Conservation (phyloP, 2,888 invertebrate genomes). For the Diaprepes abbreviatus region DNA sequence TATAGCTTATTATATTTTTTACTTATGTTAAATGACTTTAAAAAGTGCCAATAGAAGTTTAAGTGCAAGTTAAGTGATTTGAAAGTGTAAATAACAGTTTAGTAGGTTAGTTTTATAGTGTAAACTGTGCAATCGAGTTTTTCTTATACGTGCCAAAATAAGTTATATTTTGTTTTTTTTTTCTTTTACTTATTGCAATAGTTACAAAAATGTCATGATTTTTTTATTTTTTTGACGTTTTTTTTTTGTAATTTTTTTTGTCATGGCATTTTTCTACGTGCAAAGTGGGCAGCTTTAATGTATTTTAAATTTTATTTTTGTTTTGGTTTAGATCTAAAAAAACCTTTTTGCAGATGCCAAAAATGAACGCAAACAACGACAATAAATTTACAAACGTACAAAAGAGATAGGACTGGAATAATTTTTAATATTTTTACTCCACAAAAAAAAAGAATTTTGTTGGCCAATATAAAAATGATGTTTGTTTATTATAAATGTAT, state of each 20-base stretch:
- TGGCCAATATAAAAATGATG: not conserved
- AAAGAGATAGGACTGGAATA: conserved; percentile 36
- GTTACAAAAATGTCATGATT: conserved; percentile 8
- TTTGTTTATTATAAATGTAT: too few relatives aligned
- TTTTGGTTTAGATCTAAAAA: conserved; percentile 10
- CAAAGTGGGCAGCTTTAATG: conserved; percentile 44
- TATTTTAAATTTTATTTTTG: conserved; percentile 1
- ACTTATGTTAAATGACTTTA: conserved; percentile 25
- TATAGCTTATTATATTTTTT: conserved; percentile 22
- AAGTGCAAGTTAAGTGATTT: conserved; percentile 30
- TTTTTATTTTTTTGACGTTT: not conserved
- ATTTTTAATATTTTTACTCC: conserved; percentile 15
- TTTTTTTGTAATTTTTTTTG: not conserved
- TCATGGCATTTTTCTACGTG: conserved; percentile 19
- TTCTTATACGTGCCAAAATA: conserved; percentile 45
- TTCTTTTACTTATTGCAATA: conserved; percentile 26
- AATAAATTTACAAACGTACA: conserved; percentile 31
- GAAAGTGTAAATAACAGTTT: conserved; percentile 22
- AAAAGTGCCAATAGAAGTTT: conserved; percentile 54
- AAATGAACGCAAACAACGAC: conserved; percentile 35
- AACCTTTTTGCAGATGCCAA: conserved; percentile 8
- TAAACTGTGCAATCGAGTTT: conserved; percentile 41
- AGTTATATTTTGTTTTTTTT: conserved; percentile 19
- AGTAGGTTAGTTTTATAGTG: conserved; percentile 33
- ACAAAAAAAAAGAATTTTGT: not conserved